These are phyloP conservation scores for Scaeva pyrastri DNA, from an alignment of 2,888 invertebrate genomes.

Conservation along the genomic window DNA sequence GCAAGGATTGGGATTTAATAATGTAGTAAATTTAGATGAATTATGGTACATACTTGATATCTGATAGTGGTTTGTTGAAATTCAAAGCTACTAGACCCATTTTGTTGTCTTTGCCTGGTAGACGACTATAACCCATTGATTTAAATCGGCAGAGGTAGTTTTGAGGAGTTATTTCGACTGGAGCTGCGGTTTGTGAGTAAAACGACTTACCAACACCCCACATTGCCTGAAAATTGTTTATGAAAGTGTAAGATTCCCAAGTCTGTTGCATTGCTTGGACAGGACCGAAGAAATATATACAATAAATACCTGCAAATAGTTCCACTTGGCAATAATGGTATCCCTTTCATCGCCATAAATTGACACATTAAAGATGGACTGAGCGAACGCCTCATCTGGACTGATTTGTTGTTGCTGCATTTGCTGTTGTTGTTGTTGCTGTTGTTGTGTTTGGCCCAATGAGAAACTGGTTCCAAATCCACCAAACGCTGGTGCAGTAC, in stretches of 20 bases:
- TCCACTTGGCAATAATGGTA: constrained; percentile 96
- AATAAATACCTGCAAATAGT: constrained; percentile 90
- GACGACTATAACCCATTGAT: constrained; percentile 95
- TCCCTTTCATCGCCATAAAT: constrained; percentile 98
- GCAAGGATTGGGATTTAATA: background rate
- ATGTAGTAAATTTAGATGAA: background rate
- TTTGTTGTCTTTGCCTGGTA: constrained; percentile 94
- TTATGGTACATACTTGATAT: constrained; percentile 87
- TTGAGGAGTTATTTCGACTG: constrained; percentile 93
- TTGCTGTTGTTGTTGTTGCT: constrained; percentile 79
- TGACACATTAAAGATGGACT: constrained; percentile 90
- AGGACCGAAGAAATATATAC: background rate
- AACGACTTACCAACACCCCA: constrained; percentile 89
- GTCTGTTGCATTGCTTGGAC: too few relatives aligned
- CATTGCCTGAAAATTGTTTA: constrained; percentile 88
- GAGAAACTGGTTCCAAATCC: constrained; percentile 85
- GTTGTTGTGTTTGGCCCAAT: constrained; percentile 81
- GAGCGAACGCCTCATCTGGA: constrained; percentile 89
- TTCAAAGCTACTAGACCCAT: constrained; percentile 95
- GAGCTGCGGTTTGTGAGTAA: constrained; percentile 89
- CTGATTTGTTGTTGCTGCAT: constrained; percentile 84
- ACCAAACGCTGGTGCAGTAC: constrained; percentile 84
- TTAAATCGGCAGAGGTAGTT: constrained; percentile 97
- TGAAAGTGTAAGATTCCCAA: too few relatives aligned
- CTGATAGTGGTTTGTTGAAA: constrained; percentile 92